Base-by-base conservation (phyloP, 2,797 vertebrate species). In the Lepidocolaptes lacrymiger region DNA sequence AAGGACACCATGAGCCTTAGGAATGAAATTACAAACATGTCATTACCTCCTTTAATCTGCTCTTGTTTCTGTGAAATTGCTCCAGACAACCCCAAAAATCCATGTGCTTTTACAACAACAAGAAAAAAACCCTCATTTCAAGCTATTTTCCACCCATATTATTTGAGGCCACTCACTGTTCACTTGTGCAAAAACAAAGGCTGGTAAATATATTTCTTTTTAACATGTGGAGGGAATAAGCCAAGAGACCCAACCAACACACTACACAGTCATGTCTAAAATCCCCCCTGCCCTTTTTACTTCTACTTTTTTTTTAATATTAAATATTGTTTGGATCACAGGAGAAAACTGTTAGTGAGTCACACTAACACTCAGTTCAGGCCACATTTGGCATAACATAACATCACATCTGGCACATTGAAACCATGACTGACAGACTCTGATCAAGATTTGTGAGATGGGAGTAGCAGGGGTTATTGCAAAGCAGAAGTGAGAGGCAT, bases 61-160 rank as follows among this genome's bases (percentile, higher is more conserved):
- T 91, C 85, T 96, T 95, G 85, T 96, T 92, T 93, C 95, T 94
- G 92, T 89, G 86, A 97, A 96, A 96, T 94, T 93, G 79, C 75
- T 91, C 88, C 67, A 78, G 86, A 97, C 66, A 95, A 87, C 63
- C 55, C 77, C 55, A 8, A 88, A 95, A 94, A 96, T 89, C 83
- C 78, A 83, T 55, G 67, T 0, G 4, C 17, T 79, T 85, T 91
- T 78, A 90, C 36, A 76, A 89, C 10, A 43, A 63, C 11, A 46
- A 46, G 20, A 39, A 32, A 85, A 39, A 72, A 54, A 12, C 51
- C 43, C 14, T 79, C 28, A 96, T 88, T 82, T 86, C 69, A 78
- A 80, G 83, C 63, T 87, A 76, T 95, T 90, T 96, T 88, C 30
- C 44, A 71, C 30, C 37, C 41, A 14, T 82, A 59, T 72, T 89